Percentiles rank a stretch among this genome's conserved stretches.
Conservation (phyloP, 2,113 vertebrate species). For the Mastomys coucha region DNA sequence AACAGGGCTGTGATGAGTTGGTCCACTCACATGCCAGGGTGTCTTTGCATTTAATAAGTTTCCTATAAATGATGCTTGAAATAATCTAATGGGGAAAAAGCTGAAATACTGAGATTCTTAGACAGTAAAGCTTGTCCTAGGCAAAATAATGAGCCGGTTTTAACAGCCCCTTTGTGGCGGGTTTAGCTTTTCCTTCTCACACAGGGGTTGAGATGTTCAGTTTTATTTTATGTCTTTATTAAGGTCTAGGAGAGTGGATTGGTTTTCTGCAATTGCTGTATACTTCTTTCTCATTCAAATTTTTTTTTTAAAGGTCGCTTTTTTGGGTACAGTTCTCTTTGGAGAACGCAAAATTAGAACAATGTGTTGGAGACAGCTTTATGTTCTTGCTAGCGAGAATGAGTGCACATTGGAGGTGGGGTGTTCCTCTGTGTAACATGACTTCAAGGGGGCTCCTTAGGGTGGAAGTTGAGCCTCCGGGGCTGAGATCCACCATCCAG, state of each 20-base stretch:
- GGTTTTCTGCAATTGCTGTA: constrained; percentile 56
- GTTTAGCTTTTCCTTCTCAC: constrained; percentile 64
- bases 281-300: constrained; percentile 17
- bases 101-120: constrained; percentile 60
- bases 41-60: constrained; percentile 61
- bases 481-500: background rate
- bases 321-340: background rate
- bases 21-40: background rate
- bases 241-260: constrained; percentile 47
- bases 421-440: background rate
- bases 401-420: background rate
- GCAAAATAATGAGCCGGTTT: constrained; percentile 65
- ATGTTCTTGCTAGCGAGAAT: background rate
- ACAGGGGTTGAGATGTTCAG: constrained; percentile 35
- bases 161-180: constrained; percentile 64
- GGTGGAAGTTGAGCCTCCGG: background rate
- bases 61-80: constrained; percentile 66
- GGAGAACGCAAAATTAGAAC: background rate
- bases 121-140: constrained; percentile 64
- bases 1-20: constrained; percentile 20
- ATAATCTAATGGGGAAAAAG: constrained; percentile 59
- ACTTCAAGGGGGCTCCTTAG: background rate
- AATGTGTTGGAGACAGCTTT: background rate
- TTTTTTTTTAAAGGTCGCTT: background rate
- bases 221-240: constrained; percentile 75